Base-by-base conservation (phyloP, 2,113 vertebrate genomes). In the Toxotes jaculatrix region DNA sequence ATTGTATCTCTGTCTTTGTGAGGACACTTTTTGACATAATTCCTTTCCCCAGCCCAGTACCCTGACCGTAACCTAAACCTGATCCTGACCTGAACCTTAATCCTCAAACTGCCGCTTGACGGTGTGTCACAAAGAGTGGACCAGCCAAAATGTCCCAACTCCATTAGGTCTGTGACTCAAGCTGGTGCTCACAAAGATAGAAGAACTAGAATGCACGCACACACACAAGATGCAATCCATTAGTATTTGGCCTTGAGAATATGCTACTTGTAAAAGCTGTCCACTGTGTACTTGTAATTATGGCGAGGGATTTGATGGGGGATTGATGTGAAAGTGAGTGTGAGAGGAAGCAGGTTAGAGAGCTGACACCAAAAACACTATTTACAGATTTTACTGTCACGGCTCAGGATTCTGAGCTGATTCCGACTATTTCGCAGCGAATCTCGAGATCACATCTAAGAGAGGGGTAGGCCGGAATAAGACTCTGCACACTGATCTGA, bases 201-300 rank as follows among this genome's bases (percentile, higher is more conserved):
- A 38, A 38, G 36, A 38, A 38, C 4, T 5, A 7, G 7, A 38
- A 38, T 3, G 9, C 38, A 7, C 38, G 9, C 5, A 40, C 38
- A 40, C 38, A 40, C 38, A 40, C 38, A 40, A 56, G 40, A 40
- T 3, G 16, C 11, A 32, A 75, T 65, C 56, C 56, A 74, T 84
- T 87, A 84, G 74, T 72, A n/a, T 85, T 59, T 79, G 17, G 17
- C 77, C 47, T 64, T 49, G 17, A 59, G 53, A 65, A 70, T 59
- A 82, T 74, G 82, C 64, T 89, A 73, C 83, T 88, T 59, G 43
- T 21, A 16, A 47, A 56, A 60, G 65, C 60, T 60, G 77, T 77
- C 82, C 77, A 72, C 75, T 76, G 31, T 10, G 59, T 59, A 2
- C 71, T 62, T 79, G 65, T 83, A 86, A 87, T 90, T 60, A 73